Conservation (phyloP, 2,113 vertebrate genomes). For the Cavia aperea region DNA sequence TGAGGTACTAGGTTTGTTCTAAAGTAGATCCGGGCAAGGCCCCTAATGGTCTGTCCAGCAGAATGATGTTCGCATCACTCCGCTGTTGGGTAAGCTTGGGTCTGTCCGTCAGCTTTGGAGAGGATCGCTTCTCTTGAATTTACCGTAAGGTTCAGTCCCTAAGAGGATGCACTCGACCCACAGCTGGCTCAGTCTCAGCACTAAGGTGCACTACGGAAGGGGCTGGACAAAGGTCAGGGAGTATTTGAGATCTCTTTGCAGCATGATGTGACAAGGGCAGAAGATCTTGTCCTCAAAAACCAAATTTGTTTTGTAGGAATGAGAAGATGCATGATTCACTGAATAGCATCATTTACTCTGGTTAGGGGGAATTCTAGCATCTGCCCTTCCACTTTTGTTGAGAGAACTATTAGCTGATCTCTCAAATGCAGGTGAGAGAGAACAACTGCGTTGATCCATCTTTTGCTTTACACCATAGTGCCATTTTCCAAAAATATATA, state of each 20-base stretch:
- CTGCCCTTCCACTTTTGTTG: conserved; percentile 48
- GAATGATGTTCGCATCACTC: conserved; percentile 62
- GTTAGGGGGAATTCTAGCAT: conserved; percentile 7
- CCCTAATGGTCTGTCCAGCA: conserved; percentile 67
- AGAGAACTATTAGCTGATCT: conserved; percentile 30
- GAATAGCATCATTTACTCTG: conserved; percentile 25
- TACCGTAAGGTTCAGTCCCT: conserved; percentile 54
- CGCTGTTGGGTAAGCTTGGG: conserved; percentile 39
- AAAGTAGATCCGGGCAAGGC: conserved; percentile 71
- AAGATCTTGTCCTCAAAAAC: conserved; percentile 22
- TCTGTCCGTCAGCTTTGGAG: conserved; percentile 50
- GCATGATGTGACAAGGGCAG: neutral
- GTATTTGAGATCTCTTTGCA: conserved; percentile 32
- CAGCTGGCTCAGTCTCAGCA: conserved; percentile 78
- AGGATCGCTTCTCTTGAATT: conserved; percentile 62
- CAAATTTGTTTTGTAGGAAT: conserved; percentile 21
- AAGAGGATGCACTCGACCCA: conserved; percentile 52
- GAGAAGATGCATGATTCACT: conserved; percentile 48
- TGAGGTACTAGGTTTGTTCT: conserved; percentile 81
- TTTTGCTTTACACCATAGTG: conserved; percentile 57
- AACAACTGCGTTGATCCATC: neutral
- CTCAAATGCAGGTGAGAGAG: conserved; percentile 45
- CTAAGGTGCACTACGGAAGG: conserved; percentile 73
- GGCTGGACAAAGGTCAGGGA: neutral
- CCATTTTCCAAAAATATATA: conserved; percentile 63